Evolutionary conservation across 2,888 invertebrate species (phyloP), one percentile per base, ranked within the genome.

Genomic region (Ctenicera cuprea): DNA sequence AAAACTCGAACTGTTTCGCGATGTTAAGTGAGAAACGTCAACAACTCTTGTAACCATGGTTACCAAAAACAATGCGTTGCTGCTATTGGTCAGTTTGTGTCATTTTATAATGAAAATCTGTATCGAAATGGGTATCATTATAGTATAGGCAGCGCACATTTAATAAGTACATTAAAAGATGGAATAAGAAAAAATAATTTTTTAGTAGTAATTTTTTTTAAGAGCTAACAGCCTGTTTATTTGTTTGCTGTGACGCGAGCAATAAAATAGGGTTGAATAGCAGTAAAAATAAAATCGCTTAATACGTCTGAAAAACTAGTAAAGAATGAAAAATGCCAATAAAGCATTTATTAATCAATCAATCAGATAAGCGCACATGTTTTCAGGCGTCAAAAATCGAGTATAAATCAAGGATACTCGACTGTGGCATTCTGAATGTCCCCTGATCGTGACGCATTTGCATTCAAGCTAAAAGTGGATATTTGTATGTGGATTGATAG

Each of bases 321-420:
- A 50, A 26, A 50, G 50, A 43, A 43, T 43, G 43, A 16, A 43
- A 33, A 14, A 18, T 48, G 48, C 48, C 48, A 48, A 48, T 48
- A 41, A 41, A 41, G 16, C 18, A 18, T 26, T 26, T 54, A 33
- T 33, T 8, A 54, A 59, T 38, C n/a, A 33, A 59, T 59, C 59
- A 59, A 59, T 59, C 59, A 37, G 37, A 22, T n/a, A 0, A 3
- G 38, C 38, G 38, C 59, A 20, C 20, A 1, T 38, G 41, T 38
- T 59, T 20, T 59, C 38, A 37, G 11, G 59, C 16, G 57, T 57
- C 57, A 57, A 16, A 16, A 14, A 38, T 38, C 5, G 9, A 37
- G 38, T 38, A 59, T 59, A 59, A 59, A 59, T 59, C 59, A 41
- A 59, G 59, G 59, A 59, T 59, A 38, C 59, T 59, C 20, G 38